Conservation (phyloP, 92 coral and sea anemone species). For the Phenganax marumi region DNA sequence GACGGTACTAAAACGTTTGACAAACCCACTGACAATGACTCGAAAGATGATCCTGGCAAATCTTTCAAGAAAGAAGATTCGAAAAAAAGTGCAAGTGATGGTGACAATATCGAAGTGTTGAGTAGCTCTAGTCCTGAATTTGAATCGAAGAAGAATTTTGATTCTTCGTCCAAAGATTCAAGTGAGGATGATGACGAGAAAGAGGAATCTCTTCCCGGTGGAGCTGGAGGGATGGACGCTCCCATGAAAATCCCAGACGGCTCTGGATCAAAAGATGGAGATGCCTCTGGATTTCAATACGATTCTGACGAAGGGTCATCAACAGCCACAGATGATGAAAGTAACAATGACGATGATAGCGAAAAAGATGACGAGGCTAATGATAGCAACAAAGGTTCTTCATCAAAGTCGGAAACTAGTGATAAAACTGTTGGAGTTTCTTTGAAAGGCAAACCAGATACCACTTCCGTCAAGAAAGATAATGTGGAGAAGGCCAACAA, state of each 20-base stretch:
- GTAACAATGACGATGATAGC: background rate
- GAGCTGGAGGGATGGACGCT: constrained; percentile 79
- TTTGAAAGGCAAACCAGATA: background rate
- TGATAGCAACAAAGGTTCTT: background rate
- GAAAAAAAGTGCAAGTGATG: background rate
- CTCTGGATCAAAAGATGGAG: constrained; percentile 17
- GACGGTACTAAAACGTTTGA: background rate
- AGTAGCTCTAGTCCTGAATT: constrained; percentile 7
- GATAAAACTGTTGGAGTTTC: background rate
- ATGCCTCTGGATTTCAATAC: constrained; percentile 34
- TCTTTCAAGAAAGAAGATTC: constrained; percentile 8
- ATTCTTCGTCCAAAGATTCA: background rate
- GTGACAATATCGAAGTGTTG: background rate
- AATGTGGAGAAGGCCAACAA: background rate
- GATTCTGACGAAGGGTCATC: constrained; percentile 27
- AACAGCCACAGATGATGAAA: background rate
- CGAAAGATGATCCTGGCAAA: background rate
- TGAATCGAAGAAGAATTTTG: constrained; percentile 27
- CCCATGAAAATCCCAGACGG: constrained; percentile 51
- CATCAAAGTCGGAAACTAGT: background rate
- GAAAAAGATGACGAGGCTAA: background rate
- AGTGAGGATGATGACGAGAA: background rate
- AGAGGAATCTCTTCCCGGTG: constrained; percentile 80
- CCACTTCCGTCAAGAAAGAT: background rate
- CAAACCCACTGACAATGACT: background rate